Conservation (phyloP, 1,140 invertebrate species). For the Drosophila pallidifrons region DNA sequence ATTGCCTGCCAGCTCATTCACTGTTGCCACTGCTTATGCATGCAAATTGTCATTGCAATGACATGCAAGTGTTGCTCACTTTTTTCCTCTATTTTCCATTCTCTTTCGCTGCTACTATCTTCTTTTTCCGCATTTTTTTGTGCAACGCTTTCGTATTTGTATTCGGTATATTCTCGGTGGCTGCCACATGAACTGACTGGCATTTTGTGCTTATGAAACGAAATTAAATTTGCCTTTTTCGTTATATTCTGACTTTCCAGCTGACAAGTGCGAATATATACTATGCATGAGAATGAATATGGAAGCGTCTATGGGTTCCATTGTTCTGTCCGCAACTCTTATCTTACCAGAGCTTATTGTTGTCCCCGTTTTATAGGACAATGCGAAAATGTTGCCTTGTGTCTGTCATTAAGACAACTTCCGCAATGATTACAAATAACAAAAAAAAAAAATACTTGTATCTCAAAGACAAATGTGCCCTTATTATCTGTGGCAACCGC, state of each 20-base stretch:
- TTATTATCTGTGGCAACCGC: conserved; percentile 13
- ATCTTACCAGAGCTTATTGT: conserved; percentile 59
- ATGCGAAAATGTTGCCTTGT: conserved; percentile 47
- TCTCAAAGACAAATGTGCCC: conserved; percentile 19
- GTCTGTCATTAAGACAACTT: conserved; percentile 64
- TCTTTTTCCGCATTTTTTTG: conserved; percentile 21
- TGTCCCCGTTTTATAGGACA: conserved; percentile 22
- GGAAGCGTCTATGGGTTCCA: conserved; percentile 23
- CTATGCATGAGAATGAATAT: conserved; percentile 8
- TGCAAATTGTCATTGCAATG: conserved; percentile 79
- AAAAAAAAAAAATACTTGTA: conserved; percentile 1
- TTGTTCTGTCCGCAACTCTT: conserved; percentile 55
- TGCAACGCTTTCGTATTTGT: conserved; percentile 33
- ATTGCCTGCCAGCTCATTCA: conserved; percentile 61
- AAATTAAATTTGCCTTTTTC: conserved; percentile 60
- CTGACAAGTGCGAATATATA: conserved; percentile 18
- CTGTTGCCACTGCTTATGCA: conserved; percentile 61
- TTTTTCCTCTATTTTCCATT: conserved; percentile 2
- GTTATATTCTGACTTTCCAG: conserved; percentile 24
- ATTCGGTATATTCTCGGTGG: conserved; percentile 33
- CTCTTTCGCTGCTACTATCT: background rate
- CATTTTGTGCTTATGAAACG: conserved; percentile 75
- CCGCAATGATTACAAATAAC: conserved; percentile 58
- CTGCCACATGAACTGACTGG: conserved; percentile 67
- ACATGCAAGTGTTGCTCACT: conserved; percentile 58